A percentile compares a stretch with the other conserved stretches of the same genome.
Conservation (phyloP, 2,888 invertebrate species). For the Diarsia brunnea region DNA sequence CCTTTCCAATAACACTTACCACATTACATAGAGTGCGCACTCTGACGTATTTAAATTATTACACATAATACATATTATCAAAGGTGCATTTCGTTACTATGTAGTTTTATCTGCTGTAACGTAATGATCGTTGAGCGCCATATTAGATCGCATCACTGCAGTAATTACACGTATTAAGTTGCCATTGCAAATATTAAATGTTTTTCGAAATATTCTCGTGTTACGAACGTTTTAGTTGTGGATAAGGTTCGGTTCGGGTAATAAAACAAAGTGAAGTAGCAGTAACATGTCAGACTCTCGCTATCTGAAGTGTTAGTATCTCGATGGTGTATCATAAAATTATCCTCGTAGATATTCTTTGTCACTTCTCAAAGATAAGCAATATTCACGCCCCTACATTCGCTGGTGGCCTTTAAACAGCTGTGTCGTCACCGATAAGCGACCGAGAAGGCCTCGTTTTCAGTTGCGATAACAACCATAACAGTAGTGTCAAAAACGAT, state of each 20-base stretch:
- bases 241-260: background rate
- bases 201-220: constrained; percentile 20
- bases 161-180: constrained; percentile 33
- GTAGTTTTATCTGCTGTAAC: constrained; percentile 28
- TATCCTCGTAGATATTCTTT: constrained; percentile 33
- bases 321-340: constrained; percentile 11
- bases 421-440: constrained; percentile 66
- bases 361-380: constrained; percentile 46
- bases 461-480: constrained; percentile 61
- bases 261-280: background rate
- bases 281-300: background rate
- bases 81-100: constrained; percentile 29
- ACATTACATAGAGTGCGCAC: constrained; percentile 21
- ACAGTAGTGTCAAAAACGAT: constrained; percentile 61
- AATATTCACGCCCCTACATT: constrained; percentile 37
- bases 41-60: constrained; percentile 21
- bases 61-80: constrained; percentile 15
- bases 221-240: background rate
- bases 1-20: constrained; percentile 37
- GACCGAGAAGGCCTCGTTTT: constrained; percentile 64
- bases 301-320: constrained; percentile 30
- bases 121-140: constrained; percentile 28
- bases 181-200: constrained; percentile 21
- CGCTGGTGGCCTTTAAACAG: constrained; percentile 67
- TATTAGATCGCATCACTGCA: constrained; percentile 35